Percentiles rank a stretch among this genome's conserved stretches.
Conservation (phyloP, 2,113 vertebrate species). For the Lophotis ruficrista region DNA sequence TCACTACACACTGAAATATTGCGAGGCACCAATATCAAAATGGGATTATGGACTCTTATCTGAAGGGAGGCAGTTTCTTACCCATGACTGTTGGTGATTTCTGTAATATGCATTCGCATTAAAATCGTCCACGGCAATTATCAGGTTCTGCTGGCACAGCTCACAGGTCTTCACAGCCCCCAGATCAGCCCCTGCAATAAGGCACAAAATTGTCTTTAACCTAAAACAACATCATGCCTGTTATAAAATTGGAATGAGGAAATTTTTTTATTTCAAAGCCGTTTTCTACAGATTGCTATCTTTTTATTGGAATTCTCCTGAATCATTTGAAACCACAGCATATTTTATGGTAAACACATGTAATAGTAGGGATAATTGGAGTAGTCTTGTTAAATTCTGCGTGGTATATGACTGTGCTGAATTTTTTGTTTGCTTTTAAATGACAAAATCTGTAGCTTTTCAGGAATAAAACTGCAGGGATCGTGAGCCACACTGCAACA, state of each 20-base stretch:
- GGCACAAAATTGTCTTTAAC: not conserved
- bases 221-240: not conserved
- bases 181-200: conserved; percentile 61
- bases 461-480: not conserved
- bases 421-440: not conserved
- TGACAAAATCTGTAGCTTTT: not conserved
- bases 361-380: not conserved
- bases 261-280: not conserved
- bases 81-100: conserved; percentile 57
- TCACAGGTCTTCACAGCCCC: conserved; percentile 61
- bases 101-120: conserved; percentile 45
- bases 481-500: not conserved
- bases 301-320: not conserved
- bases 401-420: not conserved
- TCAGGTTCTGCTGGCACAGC: conserved; percentile 66
- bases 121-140: conserved; percentile 43
- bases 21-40: not conserved
- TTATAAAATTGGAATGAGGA: not conserved
- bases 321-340: not conserved
- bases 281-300: not conserved
- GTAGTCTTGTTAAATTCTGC: not conserved
- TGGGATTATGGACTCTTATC: not conserved
- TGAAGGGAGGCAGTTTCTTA: conserved; percentile 11
- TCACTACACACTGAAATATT: not conserved
- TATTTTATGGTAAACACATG: not conserved